Percentiles rank a stretch among this genome's conserved stretches.
phyloP scores from a whole-genome alignment of 1,140 invertebrate species.

The Drosophila watanabei region DNA sequence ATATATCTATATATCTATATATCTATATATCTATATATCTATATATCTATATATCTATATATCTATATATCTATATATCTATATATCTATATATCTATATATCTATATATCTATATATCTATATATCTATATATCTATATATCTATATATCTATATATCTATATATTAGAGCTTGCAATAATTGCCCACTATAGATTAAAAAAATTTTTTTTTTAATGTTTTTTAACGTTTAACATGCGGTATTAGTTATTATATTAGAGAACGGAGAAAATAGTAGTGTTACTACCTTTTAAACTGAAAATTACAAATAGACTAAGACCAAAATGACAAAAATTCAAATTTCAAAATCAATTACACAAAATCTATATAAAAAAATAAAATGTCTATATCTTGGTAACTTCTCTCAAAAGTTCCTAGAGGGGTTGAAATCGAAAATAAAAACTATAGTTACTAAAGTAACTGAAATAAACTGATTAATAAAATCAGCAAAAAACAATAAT shows the following conservation, averaged over 20 bases:
- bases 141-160: background rate
- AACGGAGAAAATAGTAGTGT: background rate
- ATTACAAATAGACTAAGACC: background rate
- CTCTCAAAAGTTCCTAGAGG: background rate
- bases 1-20: too few species aligned
- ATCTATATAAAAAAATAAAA: background rate
- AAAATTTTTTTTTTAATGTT: background rate
- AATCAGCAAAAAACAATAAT: slow-evolving; percentile 38
- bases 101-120: too few species aligned
- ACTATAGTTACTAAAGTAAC: background rate
- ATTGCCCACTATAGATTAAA: background rate
- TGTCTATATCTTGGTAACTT: background rate
- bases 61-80: too few species aligned
- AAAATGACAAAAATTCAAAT: slow-evolving; percentile 10
- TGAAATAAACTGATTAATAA: slow-evolving; percentile 4
- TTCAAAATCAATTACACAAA: slow-evolving; percentile 2
- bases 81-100: too few species aligned
- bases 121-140: too few species aligned
- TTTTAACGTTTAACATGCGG: background rate
- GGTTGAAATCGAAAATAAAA: background rate
- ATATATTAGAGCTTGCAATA: background rate
- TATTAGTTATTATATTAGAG: background rate
- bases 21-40: too few species aligned
- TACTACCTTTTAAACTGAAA: background rate
- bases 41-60: too few species aligned